Evolutionary conservation across 2,113 vertebrate genomes (phyloP), one percentile per base, ranked within the genome.

Genomic region (Tonatia bakeri): DNA sequence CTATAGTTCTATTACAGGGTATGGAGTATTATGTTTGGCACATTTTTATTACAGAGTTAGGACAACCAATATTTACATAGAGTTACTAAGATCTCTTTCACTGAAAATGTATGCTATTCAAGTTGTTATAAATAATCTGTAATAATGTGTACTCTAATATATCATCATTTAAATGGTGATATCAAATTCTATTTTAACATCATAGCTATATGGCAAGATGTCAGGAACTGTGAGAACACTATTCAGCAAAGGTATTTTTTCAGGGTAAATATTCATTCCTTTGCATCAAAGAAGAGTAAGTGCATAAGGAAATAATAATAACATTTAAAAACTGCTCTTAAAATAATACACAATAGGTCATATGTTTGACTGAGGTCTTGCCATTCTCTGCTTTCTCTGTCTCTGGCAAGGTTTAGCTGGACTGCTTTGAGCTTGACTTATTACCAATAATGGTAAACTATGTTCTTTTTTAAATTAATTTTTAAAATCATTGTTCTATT

Each of bases 181-280:
- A 89, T 89, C 77, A 95, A 95, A 83, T 79, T 0, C 3, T 79
- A 50, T 69, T 87, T 81, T 11, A 3, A 0, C 0, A 94, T 38
- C 28, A 76, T 7, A 82, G 36, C 17, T 88, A 1, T 12, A 26
- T 87, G 47, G 3, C 4, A 87, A 52, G 31, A 95, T 61, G 87
- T 83, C 64, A 61, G 36, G 96, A 97, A 94, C 19, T 45, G 6
- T 76, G 20, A 97, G 93, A 87, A 95, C 90, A 3, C 36, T 70
- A 31, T 31, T 92, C 69, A 65, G 69, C 40, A 91, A 67, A 54
- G 7, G 31, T 61, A 47, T 67, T 40, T 84, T 94, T 93, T 95
- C 54, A 65, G 17, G 96, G 33, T 94, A 98, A 97, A 91, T 92
- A 96, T 82, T 0, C 8, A 80, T 97, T 75, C 38, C 7, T 70